Evolutionary conservation across 2,797 vertebrate species (phyloP).

Genomic region (Sebastes itinus): DNA sequence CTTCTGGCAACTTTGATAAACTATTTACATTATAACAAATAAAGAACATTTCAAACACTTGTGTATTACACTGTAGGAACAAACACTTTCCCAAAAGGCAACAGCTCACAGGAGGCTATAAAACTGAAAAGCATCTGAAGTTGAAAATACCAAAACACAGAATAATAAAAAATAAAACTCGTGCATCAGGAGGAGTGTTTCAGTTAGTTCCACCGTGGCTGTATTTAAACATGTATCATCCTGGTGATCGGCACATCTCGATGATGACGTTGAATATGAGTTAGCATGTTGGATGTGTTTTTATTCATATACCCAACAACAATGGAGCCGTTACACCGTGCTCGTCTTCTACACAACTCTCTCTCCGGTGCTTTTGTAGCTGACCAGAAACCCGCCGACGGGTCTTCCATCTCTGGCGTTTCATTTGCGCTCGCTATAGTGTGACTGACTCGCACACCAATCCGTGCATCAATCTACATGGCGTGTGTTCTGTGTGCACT

Average conservation of each 20-base stretch:
- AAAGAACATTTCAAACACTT: neutral
- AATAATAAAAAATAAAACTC: too few relatives aligned
- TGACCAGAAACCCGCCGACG: neutral
- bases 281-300: neutral
- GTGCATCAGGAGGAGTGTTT: neutral
- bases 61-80: neutral
- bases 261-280: neutral
- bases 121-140: too few relatives aligned
- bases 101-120: neutral
- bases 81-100: neutral
- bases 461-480: neutral
- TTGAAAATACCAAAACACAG: too few relatives aligned
- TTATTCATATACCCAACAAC: neutral
- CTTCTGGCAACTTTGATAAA: too few relatives aligned
- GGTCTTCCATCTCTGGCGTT: neutral
- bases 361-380: neutral
- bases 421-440: neutral
- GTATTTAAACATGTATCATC: neutral
- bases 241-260: fast-evolving
- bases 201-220: neutral
- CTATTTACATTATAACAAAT: neutral
- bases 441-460: neutral
- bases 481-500: too few relatives aligned
- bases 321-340: too few relatives aligned
- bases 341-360: neutral